Evolutionary conservation across 2,113 vertebrate species (phyloP).

Genomic region (Prolemur simus): DNA sequence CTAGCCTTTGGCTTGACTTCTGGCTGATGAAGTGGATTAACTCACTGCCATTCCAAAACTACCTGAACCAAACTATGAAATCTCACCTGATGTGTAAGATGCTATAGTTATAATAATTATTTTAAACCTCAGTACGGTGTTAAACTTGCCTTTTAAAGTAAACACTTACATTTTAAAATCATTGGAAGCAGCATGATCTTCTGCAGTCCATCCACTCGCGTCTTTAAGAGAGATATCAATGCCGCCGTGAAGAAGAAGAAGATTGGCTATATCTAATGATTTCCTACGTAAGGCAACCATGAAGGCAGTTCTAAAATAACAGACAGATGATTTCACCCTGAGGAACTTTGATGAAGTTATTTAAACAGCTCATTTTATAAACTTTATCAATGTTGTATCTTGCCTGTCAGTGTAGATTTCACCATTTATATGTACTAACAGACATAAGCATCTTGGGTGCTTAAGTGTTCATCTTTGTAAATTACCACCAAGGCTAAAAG

Average conservation of each 20-base stretch:
- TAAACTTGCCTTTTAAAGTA: background rate
- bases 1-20: too few species aligned
- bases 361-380: background rate
- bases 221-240: background rate
- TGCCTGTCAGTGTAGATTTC: background rate
- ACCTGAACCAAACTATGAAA: background rate
- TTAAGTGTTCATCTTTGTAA: too few species aligned
- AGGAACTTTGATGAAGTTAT: background rate
- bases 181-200: background rate
- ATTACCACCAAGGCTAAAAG: background rate
- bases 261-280: background rate
- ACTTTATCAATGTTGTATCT: background rate
- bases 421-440: background rate
- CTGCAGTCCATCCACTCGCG: background rate
- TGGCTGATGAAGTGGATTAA: background rate
- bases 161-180: background rate
- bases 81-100: background rate
- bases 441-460: background rate
- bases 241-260: constrained; percentile 26
- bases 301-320: constrained; percentile 47
- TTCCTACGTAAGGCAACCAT: background rate
- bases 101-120: background rate
- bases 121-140: background rate
- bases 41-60: background rate
- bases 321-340: constrained; percentile 13